Evolutionary conservation across 2,113 vertebrate species (phyloP).

Genomic region (Camelus dromedarius): DNA sequence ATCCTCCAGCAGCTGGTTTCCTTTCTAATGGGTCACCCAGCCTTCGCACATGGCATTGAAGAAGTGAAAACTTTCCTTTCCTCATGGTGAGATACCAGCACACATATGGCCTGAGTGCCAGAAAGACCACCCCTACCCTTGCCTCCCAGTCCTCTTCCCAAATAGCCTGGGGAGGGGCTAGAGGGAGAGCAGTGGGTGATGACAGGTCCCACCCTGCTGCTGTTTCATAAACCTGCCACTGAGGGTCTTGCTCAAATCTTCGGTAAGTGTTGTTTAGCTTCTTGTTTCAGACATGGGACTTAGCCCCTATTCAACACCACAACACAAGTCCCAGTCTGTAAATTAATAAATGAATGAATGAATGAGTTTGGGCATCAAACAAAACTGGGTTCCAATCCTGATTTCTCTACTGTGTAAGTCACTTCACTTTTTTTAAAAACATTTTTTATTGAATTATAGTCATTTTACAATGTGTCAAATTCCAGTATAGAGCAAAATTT

Average conservation of each 20-base stretch:
- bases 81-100: neutral
- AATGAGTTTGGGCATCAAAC: neutral
- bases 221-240: neutral
- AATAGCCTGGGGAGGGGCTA: fast-evolving
- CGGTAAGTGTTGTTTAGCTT: neutral
- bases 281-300: neutral
- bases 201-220: too few relatives aligned
- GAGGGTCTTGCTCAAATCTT: neutral
- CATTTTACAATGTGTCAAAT: too few relatives aligned
- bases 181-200: fast-evolving
- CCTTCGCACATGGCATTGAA: neutral
- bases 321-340: neutral
- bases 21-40: neutral
- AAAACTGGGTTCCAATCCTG: neutral
- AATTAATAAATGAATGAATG: neutral
- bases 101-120: too few relatives aligned
- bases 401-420: neutral
- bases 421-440: neutral
- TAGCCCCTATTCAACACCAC: neutral
- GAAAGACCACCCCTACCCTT: neutral
- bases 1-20: neutral
- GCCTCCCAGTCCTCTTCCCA: neutral
- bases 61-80: neutral
- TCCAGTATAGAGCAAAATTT: too few relatives aligned
- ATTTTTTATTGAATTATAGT: too few relatives aligned